A percentile compares a stretch with the other conserved stretches of the same genome.
phyloP scores from a whole-genome alignment of 1,140 invertebrate genomes.

The Battus philenor region DNA sequence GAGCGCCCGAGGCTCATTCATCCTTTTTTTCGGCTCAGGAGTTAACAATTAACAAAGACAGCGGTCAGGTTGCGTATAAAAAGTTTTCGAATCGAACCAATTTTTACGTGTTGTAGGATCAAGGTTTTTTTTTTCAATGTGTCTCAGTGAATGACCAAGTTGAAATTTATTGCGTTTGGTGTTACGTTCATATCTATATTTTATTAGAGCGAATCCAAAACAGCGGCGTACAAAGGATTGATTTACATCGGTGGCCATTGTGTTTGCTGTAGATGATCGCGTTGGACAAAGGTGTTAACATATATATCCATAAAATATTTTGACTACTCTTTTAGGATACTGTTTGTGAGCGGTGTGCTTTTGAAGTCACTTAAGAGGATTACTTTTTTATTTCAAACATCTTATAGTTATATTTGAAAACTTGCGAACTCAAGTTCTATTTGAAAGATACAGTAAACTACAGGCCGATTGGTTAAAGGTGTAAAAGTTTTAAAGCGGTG shows the following conservation, averaged over 20 bases:
- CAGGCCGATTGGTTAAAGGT: too few relatives aligned
- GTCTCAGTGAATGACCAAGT: slow-evolving; percentile 37
- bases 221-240: slow-evolving; percentile 49
- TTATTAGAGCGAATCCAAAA: slow-evolving; percentile 42
- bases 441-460: too few relatives aligned
- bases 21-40: slow-evolving; percentile 47
- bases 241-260: slow-evolving; percentile 66
- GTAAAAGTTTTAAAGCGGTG: too few relatives aligned
- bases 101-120: slow-evolving; percentile 38
- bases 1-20: slow-evolving; percentile 44
- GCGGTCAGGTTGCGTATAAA: slow-evolving; percentile 58
- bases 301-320: slow-evolving; percentile 71
- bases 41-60: slow-evolving; percentile 59
- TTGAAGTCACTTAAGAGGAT: too few relatives aligned
- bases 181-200: slow-evolving; percentile 65
- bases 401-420: too few relatives aligned
- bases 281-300: slow-evolving; percentile 71
- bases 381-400: too few relatives aligned
- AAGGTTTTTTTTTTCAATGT: slow-evolving; percentile 31
- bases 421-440: too few relatives aligned
- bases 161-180: slow-evolving; percentile 46
- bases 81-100: slow-evolving; percentile 33
- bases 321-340: slow-evolving; percentile 64
- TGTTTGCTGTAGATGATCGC: slow-evolving; percentile 54
- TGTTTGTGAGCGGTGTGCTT: neutral